phyloP scores from a whole-genome alignment of 2,113 vertebrate genomes.

The Sceloporus undulatus region DNA sequence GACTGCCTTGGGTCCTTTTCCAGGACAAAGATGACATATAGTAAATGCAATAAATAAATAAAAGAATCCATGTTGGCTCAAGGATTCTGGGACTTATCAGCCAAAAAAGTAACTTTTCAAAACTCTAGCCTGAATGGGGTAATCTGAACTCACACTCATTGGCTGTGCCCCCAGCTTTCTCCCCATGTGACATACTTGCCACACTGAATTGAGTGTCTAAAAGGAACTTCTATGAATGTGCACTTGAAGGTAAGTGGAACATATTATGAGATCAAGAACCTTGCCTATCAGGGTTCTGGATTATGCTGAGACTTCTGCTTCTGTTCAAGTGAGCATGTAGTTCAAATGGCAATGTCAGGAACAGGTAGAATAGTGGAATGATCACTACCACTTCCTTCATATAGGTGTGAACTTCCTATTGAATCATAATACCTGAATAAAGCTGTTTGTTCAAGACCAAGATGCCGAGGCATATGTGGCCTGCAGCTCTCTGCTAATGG shows the following conservation, averaged over 20 bases:
- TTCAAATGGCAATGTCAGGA: not conserved
- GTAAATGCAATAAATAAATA: too few species aligned
- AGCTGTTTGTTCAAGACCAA: not conserved
- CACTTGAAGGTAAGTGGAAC: not conserved
- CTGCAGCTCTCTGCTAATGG: too few species aligned
- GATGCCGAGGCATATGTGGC: not conserved
- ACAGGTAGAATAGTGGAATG: not conserved
- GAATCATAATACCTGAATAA: not conserved
- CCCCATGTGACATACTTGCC: not conserved
- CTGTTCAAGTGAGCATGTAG: not conserved
- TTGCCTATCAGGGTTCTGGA: not conserved
- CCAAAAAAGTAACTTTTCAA: not conserved
- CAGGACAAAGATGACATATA: too few species aligned
- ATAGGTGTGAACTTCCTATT: not conserved
- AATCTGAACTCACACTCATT: not conserved
- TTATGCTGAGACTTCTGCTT: not conserved
- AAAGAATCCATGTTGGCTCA: not conserved
- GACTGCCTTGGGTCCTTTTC: too few species aligned
- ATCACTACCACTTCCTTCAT: not conserved
- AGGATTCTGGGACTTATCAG: not conserved
- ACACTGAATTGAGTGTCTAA: not conserved
- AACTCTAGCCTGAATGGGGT: not conserved
- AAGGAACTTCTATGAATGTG: not conserved
- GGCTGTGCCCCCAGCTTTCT: not conserved
- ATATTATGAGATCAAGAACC: not conserved